A percentile compares a stretch with the other conserved stretches of the same genome.
Conservation (phyloP, 1,140 invertebrate species). For the Phthorimaea operculella region DNA sequence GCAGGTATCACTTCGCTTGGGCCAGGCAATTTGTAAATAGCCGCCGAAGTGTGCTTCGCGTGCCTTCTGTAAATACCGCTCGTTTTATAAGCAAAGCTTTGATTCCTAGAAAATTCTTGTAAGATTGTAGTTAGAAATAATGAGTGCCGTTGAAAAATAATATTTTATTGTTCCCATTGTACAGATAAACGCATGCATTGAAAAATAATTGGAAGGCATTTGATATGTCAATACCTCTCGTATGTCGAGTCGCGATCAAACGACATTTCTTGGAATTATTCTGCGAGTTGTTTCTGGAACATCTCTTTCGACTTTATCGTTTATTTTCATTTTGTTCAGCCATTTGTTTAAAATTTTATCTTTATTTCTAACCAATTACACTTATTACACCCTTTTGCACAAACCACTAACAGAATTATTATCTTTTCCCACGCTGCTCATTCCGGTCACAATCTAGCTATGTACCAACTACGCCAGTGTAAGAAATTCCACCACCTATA, state of each 20-base stretch:
- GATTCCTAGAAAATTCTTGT: not conserved
- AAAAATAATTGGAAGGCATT: not conserved
- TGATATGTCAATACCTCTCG: not conserved
- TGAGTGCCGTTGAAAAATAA: not conserved
- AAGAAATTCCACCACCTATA: slow-evolving; percentile 57
- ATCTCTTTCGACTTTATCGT: slow-evolving; percentile 50
- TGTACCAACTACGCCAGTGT: slow-evolving; percentile 72
- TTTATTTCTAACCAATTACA: not conserved
- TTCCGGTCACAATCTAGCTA: slow-evolving; percentile 55
- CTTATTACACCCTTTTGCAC: slow-evolving; percentile 18
- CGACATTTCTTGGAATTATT: not conserved
- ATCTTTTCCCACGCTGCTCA: slow-evolving; percentile 51
- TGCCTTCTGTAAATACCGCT: slow-evolving; percentile 37
- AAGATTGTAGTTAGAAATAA: not conserved
- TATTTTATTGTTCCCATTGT: not conserved
- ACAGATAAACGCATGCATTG: not conserved
- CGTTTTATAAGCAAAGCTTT: slow-evolving; percentile 12
- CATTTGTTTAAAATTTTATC: not conserved
- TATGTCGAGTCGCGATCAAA: not conserved
- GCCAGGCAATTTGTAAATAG: slow-evolving; percentile 39
- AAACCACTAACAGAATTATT: slow-evolving; percentile 37
- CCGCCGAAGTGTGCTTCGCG: slow-evolving; percentile 6
- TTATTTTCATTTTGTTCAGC: slow-evolving; percentile 11
- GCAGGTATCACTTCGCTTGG: slow-evolving; percentile 22
- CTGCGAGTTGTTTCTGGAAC: slow-evolving; percentile 39